These are phyloP conservation scores for Neomorphus geoffroyi DNA, from an alignment of 2,797 vertebrate genomes.

Conservation along the genomic window DNA sequence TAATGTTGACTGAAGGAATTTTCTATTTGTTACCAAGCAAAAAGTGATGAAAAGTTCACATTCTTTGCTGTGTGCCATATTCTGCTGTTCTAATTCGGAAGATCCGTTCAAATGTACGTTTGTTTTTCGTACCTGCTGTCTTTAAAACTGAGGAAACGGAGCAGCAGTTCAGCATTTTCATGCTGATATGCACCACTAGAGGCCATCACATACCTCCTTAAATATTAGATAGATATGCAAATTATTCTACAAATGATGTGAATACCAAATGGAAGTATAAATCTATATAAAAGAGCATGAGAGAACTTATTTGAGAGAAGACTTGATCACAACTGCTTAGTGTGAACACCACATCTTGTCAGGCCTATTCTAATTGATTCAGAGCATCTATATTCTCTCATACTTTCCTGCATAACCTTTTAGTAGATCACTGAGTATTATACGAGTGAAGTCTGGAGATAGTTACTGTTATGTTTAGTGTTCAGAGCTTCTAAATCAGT, in stretches of 20 bases:
- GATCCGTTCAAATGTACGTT: neutral
- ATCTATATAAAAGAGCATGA: neutral
- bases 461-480: neutral
- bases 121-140: neutral
- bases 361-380: neutral
- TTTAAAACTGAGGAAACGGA: conserved; percentile 13
- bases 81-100: neutral
- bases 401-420: neutral
- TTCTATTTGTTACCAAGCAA: neutral
- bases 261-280: neutral
- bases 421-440: neutral
- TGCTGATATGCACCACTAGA: conserved; percentile 76
- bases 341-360: neutral
- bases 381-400: neutral
- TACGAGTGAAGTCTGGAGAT: neutral
- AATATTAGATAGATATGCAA: conserved; percentile 70
- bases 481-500: neutral
- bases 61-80: neutral
- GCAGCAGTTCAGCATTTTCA: conserved; percentile 19
- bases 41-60: neutral
- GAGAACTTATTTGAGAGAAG: neutral
- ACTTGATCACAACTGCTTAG: neutral
- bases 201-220: conserved; percentile 77
- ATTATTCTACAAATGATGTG: conserved; percentile 34
- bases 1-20: neutral